phyloP scores from a whole-genome alignment of 37 sponge, comb jelly and placozoan species.

The Halisarca cf. caerulea region DNA sequence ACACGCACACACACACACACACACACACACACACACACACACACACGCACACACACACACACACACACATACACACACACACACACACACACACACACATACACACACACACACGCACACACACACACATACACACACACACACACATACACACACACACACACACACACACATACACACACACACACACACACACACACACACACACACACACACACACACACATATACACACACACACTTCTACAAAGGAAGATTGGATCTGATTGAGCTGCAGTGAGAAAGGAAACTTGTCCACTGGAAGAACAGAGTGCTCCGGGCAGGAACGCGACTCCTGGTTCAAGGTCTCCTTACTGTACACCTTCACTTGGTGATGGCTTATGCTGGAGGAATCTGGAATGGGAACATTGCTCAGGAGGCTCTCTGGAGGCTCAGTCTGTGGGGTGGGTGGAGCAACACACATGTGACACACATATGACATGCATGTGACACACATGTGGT shows the following conservation, averaged over 20 bases:
- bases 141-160: neutral
- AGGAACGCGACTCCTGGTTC: neutral
- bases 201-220: constrained; percentile 1
- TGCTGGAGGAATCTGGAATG: constrained; percentile 61
- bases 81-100: too few species aligned
- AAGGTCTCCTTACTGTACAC: constrained; percentile 38
- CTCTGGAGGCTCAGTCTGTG: constrained; percentile 54
- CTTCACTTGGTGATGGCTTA: constrained; percentile 66
- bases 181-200: constrained; percentile 1
- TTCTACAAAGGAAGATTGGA: constrained; percentile 79
- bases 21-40: too few species aligned
- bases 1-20: too few species aligned
- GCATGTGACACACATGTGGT: too few species aligned
- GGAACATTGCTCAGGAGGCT: constrained; percentile 36
- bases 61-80: too few species aligned
- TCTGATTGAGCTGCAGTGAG: constrained; percentile 66
- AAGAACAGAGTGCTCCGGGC: constrained; percentile 26
- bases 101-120: too few species aligned
- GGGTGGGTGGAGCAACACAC: neutral
- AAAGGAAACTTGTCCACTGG: constrained; percentile 68
- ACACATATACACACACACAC: constrained; percentile 31
- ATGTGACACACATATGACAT: too few species aligned
- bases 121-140: too few species aligned
- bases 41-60: too few species aligned
- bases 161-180: neutral